phyloP scores from a whole-genome alignment of 2,113 vertebrate species.

The Pionites leucogaster region DNA sequence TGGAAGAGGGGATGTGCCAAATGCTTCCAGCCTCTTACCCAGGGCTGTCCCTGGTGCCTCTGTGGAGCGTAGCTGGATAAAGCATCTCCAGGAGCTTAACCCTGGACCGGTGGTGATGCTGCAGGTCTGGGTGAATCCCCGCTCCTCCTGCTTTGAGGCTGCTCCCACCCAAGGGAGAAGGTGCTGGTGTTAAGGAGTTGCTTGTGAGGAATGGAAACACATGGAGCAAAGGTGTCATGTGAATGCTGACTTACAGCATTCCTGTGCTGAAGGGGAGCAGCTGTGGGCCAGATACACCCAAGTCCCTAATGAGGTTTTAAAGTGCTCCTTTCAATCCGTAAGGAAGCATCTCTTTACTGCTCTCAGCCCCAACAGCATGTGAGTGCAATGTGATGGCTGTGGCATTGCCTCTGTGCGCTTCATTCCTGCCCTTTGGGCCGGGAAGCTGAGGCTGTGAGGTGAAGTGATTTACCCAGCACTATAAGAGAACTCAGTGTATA shows the following conservation, averaged over 20 bases:
- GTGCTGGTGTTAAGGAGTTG: fast-evolving
- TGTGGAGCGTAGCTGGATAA: fast-evolving
- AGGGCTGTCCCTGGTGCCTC: background rate
- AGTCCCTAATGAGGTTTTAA: background rate
- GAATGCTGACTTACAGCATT: fast-evolving
- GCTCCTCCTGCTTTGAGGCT: background rate
- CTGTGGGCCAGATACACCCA: background rate
- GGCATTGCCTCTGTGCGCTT: fast-evolving
- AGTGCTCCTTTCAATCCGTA: background rate
- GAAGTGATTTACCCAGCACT: fast-evolving
- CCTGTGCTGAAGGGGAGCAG: background rate
- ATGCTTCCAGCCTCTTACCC: fast-evolving
- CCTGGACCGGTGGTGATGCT: fast-evolving
- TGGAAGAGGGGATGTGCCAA: fast-evolving
- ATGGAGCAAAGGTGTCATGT: fast-evolving
- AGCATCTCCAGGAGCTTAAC: background rate
- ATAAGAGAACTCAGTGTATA: fast-evolving
- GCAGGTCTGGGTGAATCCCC: background rate
- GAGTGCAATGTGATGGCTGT: fast-evolving
- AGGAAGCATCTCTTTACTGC: background rate
- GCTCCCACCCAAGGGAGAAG: background rate
- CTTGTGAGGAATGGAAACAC: fast-evolving
- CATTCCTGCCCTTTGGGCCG: fast-evolving
- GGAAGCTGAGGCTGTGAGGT: background rate
- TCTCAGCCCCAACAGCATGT: fast-evolving